These are phyloP conservation scores for Periparus ater DNA, from an alignment of 2,797 vertebrate genomes.

Conservation along the genomic window DNA sequence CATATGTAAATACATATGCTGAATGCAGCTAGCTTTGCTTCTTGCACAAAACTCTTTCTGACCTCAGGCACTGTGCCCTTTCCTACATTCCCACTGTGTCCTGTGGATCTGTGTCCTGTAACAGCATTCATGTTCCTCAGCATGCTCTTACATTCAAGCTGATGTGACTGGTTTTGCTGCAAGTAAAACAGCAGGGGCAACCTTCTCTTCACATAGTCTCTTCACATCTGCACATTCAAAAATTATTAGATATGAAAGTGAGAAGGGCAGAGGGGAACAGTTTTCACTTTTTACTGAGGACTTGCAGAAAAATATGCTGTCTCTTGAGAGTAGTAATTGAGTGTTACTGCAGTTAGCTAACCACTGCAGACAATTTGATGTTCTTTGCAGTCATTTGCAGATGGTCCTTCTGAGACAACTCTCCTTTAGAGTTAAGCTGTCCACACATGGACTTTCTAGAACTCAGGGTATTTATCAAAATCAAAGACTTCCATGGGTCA, in stretches of 20 bases:
- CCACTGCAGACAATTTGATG: not conserved
- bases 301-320: not conserved
- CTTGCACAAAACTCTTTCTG: not conserved
- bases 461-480: not conserved
- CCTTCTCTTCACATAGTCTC: not conserved
- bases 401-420: not conserved
- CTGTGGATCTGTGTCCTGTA: not conserved
- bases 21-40: not conserved
- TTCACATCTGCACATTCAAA: not conserved
- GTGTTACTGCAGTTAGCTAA: not conserved
- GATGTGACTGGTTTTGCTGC: not conserved
- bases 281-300: not conserved
- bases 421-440: not conserved
- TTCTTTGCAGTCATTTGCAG: not conserved
- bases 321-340: not conserved
- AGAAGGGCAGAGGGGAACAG: not conserved
- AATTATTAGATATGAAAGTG: not conserved
- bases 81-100: not conserved
- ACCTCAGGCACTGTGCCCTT: not conserved
- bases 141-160: not conserved
- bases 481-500: not conserved
- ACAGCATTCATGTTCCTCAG: not conserved
- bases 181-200: not conserved
- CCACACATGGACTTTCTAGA: not conserved
- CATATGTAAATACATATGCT: not conserved